Conservation (phyloP, 2,797 vertebrate species). For the Fratercula arctica region DNA sequence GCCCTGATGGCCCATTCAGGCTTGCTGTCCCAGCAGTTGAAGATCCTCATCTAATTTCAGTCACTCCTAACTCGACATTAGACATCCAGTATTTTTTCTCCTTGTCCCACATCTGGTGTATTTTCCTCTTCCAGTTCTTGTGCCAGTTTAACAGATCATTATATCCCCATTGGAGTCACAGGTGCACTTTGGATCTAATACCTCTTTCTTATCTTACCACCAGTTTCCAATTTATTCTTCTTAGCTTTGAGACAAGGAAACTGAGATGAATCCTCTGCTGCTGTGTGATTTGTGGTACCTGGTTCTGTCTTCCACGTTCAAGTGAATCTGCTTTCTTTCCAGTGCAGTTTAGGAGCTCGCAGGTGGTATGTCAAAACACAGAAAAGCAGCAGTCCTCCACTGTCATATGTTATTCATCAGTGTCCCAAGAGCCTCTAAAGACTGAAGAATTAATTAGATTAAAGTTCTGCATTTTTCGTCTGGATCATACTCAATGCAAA, state of each 20-base stretch:
- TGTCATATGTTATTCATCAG: rapidly evolving
- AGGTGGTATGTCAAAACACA: background rate
- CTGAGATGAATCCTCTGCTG: background rate
- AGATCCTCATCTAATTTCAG: background rate
- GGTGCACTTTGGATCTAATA: background rate
- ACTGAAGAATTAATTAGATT: background rate
- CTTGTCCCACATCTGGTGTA: background rate
- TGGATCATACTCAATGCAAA: background rate
- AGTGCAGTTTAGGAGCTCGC: background rate
- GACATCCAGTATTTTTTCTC: background rate
- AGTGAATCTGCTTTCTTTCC: background rate
- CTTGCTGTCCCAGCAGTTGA: background rate
- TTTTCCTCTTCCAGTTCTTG: background rate
- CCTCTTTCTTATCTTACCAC: background rate
- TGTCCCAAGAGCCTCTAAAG: background rate
- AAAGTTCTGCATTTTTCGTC: background rate
- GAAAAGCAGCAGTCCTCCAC: background rate
- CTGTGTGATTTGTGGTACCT: background rate
- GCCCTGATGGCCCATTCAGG: background rate
- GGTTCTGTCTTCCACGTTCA: background rate
- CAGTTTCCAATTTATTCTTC: background rate
- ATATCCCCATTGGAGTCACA: background rate
- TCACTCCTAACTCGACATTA: background rate
- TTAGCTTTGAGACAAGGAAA: background rate
- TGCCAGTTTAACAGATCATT: background rate